Evolutionary conservation across 1,140 invertebrate species (phyloP), one percentile per base, ranked within the genome.

Genomic region (Brachionus sp.): DNA sequence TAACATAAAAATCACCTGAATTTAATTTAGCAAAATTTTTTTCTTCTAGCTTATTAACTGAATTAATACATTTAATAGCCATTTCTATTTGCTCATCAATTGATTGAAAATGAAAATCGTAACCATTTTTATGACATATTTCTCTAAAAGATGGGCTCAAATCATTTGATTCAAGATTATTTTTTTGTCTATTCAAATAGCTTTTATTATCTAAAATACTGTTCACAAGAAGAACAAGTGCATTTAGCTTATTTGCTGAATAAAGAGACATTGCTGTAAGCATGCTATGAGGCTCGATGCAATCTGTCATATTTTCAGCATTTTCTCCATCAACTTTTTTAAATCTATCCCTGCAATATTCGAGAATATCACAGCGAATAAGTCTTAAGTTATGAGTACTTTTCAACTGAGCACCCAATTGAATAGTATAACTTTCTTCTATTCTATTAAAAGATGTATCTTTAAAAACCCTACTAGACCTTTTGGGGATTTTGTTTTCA

Each of bases 321-420:
- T 62, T 62, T 25, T 62, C 37, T 23, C 5, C 13, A 19, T 9
- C 7, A 62, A 12, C 25, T 42, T 7, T 46, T 29, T 68, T 73
- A 68, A 83, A 83, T 44, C 80, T 44, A 53, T 88, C 87, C 84
- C 90, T 90, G 16, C 91, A 90, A 88, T 95, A 96, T 86, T 97
- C 94, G 84, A 97, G 91, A 35, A 94, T 91, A 89, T 96, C 92
- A 10, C 93, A 93, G 84, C 94, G 93, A 6, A 98, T 90, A 78
- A 99, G 92, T 73, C 96, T 91, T 84, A 98, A 93, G 89, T 99
- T 99, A 89, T 99, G 96, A 91, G 96, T 98, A 86, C 97, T 95
- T 90, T 99, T 99, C 89, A 98, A 92, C 90, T 99, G 97, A 2
- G 95, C 95, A 78, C 90, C 90, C 4, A 83, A 13, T 53, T 83